Percentiles rank a stretch among this genome's conserved stretches.
phyloP scores from a whole-genome alignment of 2,113 vertebrate species.

The Eidolon helvum region DNA sequence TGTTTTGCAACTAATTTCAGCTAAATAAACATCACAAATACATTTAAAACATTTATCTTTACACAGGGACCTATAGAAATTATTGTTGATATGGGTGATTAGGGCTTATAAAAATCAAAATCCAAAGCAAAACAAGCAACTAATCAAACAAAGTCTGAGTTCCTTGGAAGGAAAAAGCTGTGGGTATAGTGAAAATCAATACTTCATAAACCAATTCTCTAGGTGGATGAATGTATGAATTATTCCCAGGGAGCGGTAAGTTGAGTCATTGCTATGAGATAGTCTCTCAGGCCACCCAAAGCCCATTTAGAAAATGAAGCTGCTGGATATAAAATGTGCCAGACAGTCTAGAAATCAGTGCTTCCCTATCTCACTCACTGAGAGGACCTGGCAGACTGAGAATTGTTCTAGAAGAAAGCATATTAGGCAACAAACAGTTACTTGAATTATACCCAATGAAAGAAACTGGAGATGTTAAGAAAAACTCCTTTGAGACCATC shows the following conservation, averaged over 20 bases:
- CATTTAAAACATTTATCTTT: constrained; percentile 23
- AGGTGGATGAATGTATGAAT: neutral
- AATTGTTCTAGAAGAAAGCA: neutral
- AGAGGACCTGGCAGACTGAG: neutral
- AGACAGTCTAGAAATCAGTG: neutral
- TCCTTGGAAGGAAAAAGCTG: neutral
- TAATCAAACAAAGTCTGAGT: neutral
- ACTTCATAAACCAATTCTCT: neutral
- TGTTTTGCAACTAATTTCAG: neutral
- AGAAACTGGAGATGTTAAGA: neutral
- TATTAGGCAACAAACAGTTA: neutral
- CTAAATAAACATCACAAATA: neutral
- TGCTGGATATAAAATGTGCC: neutral
- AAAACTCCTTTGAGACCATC: neutral
- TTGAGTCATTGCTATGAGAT: neutral
- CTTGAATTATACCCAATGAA: neutral
- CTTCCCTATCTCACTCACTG: neutral
- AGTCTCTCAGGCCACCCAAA: neutral
- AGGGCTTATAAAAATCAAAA: neutral
- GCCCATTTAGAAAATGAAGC: neutral
- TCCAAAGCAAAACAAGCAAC: neutral
- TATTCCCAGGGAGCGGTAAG: neutral
- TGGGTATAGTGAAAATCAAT: neutral
- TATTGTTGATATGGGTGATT: neutral
- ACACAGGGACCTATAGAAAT: neutral